Evolutionary conservation across 2,797 vertebrate species (phyloP), one percentile per base, ranked within the genome.

Genomic region (Leuciscus waleckii): DNA sequence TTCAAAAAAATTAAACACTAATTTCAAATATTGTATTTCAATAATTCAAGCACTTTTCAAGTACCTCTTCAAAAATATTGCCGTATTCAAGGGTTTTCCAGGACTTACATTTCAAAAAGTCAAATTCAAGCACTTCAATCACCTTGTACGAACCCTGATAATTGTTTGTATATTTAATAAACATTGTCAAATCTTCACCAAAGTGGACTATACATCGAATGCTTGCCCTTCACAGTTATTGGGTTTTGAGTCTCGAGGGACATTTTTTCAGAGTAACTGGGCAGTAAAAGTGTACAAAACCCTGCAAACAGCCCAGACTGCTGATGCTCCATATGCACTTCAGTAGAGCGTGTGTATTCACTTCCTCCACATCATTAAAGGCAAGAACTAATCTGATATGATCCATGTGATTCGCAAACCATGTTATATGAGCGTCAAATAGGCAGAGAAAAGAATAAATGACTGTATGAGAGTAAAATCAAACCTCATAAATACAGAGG

Each of bases 351-450:
- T 71, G 49, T 14, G 14, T n/a, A 69, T 70, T 71, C 49, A 56
- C 63, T 81, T 70, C 35, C 67, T n/a, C 39, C 67, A 71, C 67
- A 32, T 58, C 68, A 43, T 43, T 82, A 61, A 56, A 41, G 51
- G 51, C 37, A 61, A 70, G 9, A 82, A 61, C 0, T 35, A 41
- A 41, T 71, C 17, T 61, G 17, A 73, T 43, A 73, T n/a, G 68
- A 73, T 73, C 37, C 68, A 29, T 81, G 67, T 5, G 63, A 69
- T 61, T 41, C 23, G 1, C 56, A 63, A 63, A 16, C 2, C 17
- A 35, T 29, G n/a, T 51, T 23, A 26, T 26, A 11, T 2, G 23
- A 65, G 11, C 65, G 77, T 65, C 41, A 81, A 51, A 68, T 9
- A 54, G 32, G 65, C 46, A 54, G 19, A 5, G 32, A 54, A 17